A percentile compares a stretch with the other conserved stretches of the same genome.
These are phyloP conservation scores for Gavialis gangeticus DNA, from an alignment of 2,113 vertebrate genomes.

Conservation along the genomic window DNA sequence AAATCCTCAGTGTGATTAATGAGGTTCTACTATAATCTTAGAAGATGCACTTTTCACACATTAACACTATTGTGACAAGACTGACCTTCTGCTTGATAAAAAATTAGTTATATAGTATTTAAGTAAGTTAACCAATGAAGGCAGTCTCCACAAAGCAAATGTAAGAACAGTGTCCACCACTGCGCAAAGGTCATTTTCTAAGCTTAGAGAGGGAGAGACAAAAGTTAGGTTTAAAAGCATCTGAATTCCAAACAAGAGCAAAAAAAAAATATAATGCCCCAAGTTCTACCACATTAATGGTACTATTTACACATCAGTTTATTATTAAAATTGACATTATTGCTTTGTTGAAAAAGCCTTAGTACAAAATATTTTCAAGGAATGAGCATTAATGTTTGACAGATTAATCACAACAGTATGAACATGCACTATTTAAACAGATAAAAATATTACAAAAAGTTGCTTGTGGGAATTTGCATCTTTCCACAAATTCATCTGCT, in stretches of 20 bases:
- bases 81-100: not conserved
- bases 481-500: not conserved
- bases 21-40: not conserved
- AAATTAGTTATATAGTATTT: not conserved
- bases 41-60: not conserved
- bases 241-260: not conserved
- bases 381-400: not conserved
- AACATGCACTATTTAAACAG: not conserved
- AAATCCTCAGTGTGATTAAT: not conserved
- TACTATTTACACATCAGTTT: slow-evolving; percentile 33
- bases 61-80: not conserved
- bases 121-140: not conserved
- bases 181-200: accelerated
- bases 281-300: not conserved
- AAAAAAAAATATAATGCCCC: not conserved
- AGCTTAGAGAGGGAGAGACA: not conserved
- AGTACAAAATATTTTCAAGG: not conserved
- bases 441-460: not conserved
- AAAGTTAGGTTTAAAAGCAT: not conserved
- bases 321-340: slow-evolving; percentile 10
- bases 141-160: not conserved
- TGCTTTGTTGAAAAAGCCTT: not conserved
- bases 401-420: not conserved
- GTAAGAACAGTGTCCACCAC: not conserved
- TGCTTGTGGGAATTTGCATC: not conserved